Base-by-base conservation (phyloP, 2,888 invertebrate genomes). In the Carabus problematicus region DNA sequence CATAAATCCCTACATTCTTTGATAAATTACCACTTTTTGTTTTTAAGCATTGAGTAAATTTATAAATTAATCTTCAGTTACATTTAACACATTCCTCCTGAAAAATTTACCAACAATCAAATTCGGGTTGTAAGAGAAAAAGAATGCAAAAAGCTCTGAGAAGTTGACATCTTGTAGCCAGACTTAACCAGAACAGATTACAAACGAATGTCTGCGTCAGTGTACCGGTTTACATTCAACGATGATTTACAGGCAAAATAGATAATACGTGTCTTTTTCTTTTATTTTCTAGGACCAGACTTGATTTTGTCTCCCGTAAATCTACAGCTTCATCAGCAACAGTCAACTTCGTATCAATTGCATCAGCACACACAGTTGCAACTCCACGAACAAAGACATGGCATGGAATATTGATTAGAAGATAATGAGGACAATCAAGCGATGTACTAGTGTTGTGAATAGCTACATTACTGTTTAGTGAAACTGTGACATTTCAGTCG, bases 291-390 rank as follows among this genome's bases (percentile, higher is more conserved):
- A 82, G 82, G 81, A 69, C 82, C 82, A 42, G 82, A 82, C 73
- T 73, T 82, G 73, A 81, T 82, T 70, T 75, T 82, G 52, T 75
- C 80, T 71, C 82, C 81, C n/a, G 76, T 78, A 69, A 78, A 76
- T 72, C 76, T 79, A 42, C 77, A 73, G 49, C 29, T 3, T 29
- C 78, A 78, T 70, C 56, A 29, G 12, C 9, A 40, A 14, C 39
- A 16, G 16, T 12, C 16, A 12, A 9, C 40, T 40, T 8, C 29
- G 29, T 29, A 29, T 29, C 29, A 29, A 6, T 29, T 29, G 29
- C 29, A 29, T 29, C 29, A 29, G 29, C 29, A 29, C 29, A 29
- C 29, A 29, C 29, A 29, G 29, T 29, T 29, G 29, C 29, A 29
- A 29, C 29, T 29, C 29, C 29, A 29, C 29, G 3, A 29, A 6